A percentile compares a stretch with the other conserved stretches of the same genome.
These are phyloP conservation scores for Macropus fuliginosus DNA, from an alignment of 2,797 vertebrate genomes.

Conservation along the genomic window DNA sequence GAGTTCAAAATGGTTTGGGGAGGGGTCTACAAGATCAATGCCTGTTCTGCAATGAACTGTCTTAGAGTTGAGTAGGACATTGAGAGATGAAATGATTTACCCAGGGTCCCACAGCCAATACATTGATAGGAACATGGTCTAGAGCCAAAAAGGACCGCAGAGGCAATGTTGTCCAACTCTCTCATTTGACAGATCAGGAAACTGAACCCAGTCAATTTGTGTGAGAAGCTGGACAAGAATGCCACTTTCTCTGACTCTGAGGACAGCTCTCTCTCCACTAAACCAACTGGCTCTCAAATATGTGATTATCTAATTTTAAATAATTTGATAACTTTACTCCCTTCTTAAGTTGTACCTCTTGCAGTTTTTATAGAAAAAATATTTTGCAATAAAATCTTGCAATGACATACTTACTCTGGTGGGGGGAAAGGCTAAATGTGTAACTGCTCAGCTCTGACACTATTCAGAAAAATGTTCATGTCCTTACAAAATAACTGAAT, in stretches of 20 bases:
- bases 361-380: background rate
- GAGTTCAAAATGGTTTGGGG: too few species aligned
- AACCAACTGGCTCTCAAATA: background rate
- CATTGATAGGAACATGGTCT: background rate
- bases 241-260: background rate
- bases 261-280: background rate
- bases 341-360: too few species aligned
- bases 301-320: background rate
- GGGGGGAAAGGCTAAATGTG: background rate
- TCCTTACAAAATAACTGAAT: background rate
- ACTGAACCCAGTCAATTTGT: background rate
- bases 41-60: background rate
- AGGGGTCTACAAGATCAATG: background rate
- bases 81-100: background rate
- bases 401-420: background rate
- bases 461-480: background rate
- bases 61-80: too few species aligned
- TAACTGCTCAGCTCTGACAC: background rate
- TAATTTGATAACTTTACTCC: background rate
- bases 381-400: background rate
- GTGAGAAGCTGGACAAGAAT: background rate
- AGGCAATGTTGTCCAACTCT: background rate
- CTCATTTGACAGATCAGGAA: background rate
- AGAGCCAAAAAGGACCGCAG: background rate
- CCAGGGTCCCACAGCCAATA: background rate